Evolutionary conservation across 2,113 vertebrate genomes (phyloP).

Genomic region (Microcebus murinus): DNA sequence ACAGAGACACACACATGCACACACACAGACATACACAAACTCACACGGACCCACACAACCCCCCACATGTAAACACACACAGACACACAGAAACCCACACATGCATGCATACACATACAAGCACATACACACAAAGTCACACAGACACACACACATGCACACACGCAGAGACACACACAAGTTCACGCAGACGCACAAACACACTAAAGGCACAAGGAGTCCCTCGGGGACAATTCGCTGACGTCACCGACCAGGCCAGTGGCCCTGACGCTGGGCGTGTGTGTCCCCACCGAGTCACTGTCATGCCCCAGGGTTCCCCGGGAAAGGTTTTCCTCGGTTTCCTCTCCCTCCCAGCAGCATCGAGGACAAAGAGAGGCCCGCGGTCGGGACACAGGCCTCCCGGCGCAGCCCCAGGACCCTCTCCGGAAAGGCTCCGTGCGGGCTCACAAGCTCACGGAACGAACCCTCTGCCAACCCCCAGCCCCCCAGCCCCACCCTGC

Average conservation of each 20-base stretch:
- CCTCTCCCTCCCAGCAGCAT: background rate
- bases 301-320: background rate
- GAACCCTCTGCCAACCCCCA: no score
- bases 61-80: background rate
- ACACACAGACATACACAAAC: background rate
- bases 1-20: no score
- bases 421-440: background rate
- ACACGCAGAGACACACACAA: background rate
- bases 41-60: background rate
- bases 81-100: background rate
- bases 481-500: no score
- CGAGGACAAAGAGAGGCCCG: slow-evolving; percentile 62
- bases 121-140: background rate
- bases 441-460: no score
- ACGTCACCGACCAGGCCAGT: fast-evolving
- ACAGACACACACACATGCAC: background rate
- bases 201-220: background rate
- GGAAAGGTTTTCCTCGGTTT: background rate
- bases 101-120: background rate
- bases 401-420: background rate
- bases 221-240: background rate
- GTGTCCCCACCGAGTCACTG: fast-evolving
- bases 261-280: background rate
- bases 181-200: no score
- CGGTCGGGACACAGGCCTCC: background rate